A percentile compares a stretch with the other conserved stretches of the same genome.
phyloP scores from a whole-genome alignment of 37 sponge, comb jelly and placozoan genomes.

The Mnemiopsis leidyi region DNA sequence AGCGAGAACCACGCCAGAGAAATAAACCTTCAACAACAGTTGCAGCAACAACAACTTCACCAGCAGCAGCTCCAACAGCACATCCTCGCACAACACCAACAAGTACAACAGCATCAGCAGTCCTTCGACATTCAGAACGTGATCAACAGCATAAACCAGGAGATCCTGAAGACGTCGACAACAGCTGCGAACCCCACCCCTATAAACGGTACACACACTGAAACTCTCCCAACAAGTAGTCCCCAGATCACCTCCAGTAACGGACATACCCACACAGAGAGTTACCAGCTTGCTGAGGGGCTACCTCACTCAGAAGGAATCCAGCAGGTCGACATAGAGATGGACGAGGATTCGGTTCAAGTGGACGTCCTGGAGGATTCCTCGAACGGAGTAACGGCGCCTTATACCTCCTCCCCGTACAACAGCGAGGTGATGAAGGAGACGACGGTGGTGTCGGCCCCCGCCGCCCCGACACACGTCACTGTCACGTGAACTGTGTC shows the following conservation, averaged over 20 bases:
- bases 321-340: neutral
- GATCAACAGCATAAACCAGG: constrained; percentile 55
- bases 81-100: constrained; percentile 45
- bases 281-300: neutral
- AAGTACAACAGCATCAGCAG: constrained; percentile 11
- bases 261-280: neutral
- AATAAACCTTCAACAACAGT: constrained; percentile 28
- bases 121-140: constrained; percentile 41
- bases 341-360: constrained; percentile 31
- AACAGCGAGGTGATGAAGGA: neutral
- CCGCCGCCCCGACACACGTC: neutral
- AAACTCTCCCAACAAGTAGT: neutral
- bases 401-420: neutral
- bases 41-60: constrained; percentile 52
- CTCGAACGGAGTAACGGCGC: neutral
- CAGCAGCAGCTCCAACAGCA: constrained; percentile 62
- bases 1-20: constrained; percentile 62
- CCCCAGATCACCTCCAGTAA: neutral
- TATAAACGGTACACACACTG: neutral
- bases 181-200: neutral
- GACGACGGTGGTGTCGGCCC: neutral
- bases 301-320: neutral
- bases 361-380: constrained; percentile 11
- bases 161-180: constrained; percentile 40
- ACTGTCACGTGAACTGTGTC: constrained; percentile 19